Evolutionary conservation across 2,888 invertebrate genomes (phyloP), one percentile per base, ranked within the genome.

Genomic region (Rhamnusium bicolor): DNA sequence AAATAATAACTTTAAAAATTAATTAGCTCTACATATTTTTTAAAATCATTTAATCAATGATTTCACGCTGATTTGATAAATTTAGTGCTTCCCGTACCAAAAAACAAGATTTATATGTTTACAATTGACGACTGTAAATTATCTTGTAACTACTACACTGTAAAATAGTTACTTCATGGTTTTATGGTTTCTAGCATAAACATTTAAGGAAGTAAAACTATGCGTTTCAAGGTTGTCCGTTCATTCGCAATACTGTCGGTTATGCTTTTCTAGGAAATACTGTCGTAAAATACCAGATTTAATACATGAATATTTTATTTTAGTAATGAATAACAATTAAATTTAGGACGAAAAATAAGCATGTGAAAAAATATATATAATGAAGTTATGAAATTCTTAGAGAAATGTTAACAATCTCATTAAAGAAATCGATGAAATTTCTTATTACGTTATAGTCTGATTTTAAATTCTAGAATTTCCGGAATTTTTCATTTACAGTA

Each of bases 141-240:
- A 51, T 63, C 24, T 63, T 51, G 49, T 63, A 63, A 51, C 47
- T 49, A 49, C 63, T 47, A 14, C 21, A 49, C 63, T 49, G 63
- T 63, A 63, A 63, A 63, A 63, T 60, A 49, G 63, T 63, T 63
- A 63, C 63, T 63, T 63, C 63, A 63, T 49, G 49, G 63, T 63
- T 63, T 63, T 63, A 63, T 63, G 58, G 49, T 63, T 63, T 63
- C 63, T 51, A 63, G 49, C 29, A 49, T 63, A 63, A 63, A 63
- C 51, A 63, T 51, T 63, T 63, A 63, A 63, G 63, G 63, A 63
- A 63, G 63, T 63, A 49, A 51, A 63, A 29, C 63, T 63, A 46
- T 27, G 63, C 14, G 49, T 51, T 63, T 63, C 63, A 63, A 63
- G 63, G 63, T 63, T 63, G 16, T 10, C 21, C 19, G 14, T 24